Conservation (phyloP, 2,888 invertebrate species). For the Agonum fuliginosum region DNA sequence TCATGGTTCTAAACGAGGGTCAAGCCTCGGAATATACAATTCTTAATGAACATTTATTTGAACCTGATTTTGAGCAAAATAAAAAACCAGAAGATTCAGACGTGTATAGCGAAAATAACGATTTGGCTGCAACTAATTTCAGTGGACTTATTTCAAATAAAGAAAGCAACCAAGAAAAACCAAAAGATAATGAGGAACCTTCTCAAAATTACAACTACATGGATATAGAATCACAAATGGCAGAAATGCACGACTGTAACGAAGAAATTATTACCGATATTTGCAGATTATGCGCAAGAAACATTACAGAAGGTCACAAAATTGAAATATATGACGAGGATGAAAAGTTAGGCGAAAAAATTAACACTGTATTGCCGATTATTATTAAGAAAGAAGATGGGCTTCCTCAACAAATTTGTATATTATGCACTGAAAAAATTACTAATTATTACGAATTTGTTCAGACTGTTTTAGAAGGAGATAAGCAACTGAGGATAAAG, state of each 20-base stretch:
- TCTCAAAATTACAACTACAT: slow-evolving; percentile 47
- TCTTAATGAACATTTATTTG: slow-evolving; percentile 46
- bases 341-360: slow-evolving; percentile 39
- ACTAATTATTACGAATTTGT: slow-evolving; percentile 47
- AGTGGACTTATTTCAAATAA: neutral
- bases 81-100: slow-evolving; percentile 25
- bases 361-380: slow-evolving; percentile 48
- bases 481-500: slow-evolving; percentile 45
- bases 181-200: neutral
- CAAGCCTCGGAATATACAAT: neutral
- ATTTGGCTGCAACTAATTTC: neutral
- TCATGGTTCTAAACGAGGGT: slow-evolving; percentile 36
- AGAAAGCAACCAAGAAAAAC: neutral
- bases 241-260: slow-evolving; percentile 51
- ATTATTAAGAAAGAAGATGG: slow-evolving; percentile 45
- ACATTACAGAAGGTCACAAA: slow-evolving; percentile 16
- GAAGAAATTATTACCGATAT: slow-evolving; percentile 52
- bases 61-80: slow-evolving; percentile 13
- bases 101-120: slow-evolving; percentile 3
- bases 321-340: slow-evolving; percentile 40
- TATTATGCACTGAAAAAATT: slow-evolving; percentile 26
- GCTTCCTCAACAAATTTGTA: slow-evolving; percentile 55
- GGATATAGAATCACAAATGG: slow-evolving; percentile 56
- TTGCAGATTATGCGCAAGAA: slow-evolving; percentile 50
- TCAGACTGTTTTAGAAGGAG: slow-evolving; percentile 39